These are phyloP conservation scores for Itoplectis maculator DNA, from an alignment of 2,888 invertebrate genomes.

Conservation along the genomic window DNA sequence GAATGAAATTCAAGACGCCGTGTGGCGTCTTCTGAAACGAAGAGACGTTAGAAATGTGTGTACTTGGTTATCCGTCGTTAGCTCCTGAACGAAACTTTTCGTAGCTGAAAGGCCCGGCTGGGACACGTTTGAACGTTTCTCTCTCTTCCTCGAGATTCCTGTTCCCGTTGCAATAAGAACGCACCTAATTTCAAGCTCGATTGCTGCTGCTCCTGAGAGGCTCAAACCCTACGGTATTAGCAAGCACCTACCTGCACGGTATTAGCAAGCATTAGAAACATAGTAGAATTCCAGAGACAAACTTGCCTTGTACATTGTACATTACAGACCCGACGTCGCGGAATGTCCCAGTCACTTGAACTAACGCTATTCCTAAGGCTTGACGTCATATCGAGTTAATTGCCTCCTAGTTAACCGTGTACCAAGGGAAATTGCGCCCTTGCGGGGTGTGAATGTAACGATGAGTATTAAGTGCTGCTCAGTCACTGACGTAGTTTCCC, in stretches of 20 bases:
- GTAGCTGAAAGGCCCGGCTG: too few species aligned
- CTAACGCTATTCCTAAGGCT: background rate
- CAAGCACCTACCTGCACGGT: background rate
- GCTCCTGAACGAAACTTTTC: background rate
- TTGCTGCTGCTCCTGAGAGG: background rate
- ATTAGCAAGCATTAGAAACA: background rate
- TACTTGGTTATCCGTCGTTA: background rate
- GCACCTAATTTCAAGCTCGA: background rate
- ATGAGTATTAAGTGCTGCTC: background rate
- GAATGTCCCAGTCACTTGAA: background rate
- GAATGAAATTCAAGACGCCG: conserved; percentile 18
- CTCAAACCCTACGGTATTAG: background rate
- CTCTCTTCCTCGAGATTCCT: background rate
- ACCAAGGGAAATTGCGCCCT: background rate
- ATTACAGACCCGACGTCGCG: background rate
- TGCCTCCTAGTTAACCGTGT: background rate
- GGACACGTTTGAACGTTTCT: background rate
- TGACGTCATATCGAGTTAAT: background rate
- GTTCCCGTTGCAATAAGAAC: background rate
- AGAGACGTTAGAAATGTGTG: background rate
- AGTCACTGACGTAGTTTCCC: too few species aligned
- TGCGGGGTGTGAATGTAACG: background rate
- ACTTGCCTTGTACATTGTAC: too few species aligned
- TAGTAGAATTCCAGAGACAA: too few species aligned
- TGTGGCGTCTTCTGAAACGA: background rate